Evolutionary conservation across 1,140 invertebrate species (phyloP), one percentile per base, ranked within the genome.

Genomic region (Drosophila suzukii): DNA sequence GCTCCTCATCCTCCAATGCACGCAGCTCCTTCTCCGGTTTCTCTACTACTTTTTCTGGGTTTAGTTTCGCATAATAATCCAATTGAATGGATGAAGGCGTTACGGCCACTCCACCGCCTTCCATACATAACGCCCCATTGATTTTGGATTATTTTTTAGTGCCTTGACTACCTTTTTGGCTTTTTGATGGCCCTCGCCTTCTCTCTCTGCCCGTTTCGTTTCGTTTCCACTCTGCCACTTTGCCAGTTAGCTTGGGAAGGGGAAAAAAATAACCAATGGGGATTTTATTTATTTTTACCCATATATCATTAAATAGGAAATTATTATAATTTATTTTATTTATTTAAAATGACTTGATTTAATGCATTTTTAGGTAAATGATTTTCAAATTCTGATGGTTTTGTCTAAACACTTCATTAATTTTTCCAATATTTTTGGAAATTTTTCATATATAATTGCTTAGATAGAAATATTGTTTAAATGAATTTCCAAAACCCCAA

Each of bases 141-240:
- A 84, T 90, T 89, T 89, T 89, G 84, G 84, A 89, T 89, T 89
- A 89, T 89, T 81, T 89, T 89, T 89, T 89, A 84, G 81, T 89
- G 84, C 67, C 84, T 78, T 81, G 77, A 78, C 65, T 84, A 89
- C 84, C 80, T 89, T 86, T 79, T 77, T 73, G 56, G 61, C 70
- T 55, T 63, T 59, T 75, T 57, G 66, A 59, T 58, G 54, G 70
- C 77, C 44, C 20, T 44, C 39, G 43, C 13, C 41, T 47, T 41
- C 57, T 62, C 44, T 41, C 67, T 46, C 17, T 54, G 47, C 30
- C 30, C 53, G 12, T 36, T 51, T 12, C 47, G 27, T 27, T 27
- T 27, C 27, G 27, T 4, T 4, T 27, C 5, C n/a, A 30, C 58
- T 60, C 54, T 15, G 50, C 49, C 47, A 34, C 46, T 55, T 62